These are phyloP conservation scores for Nasonovia ribisnigri DNA, from an alignment of 2,888 invertebrate genomes.

Conservation along the genomic window DNA sequence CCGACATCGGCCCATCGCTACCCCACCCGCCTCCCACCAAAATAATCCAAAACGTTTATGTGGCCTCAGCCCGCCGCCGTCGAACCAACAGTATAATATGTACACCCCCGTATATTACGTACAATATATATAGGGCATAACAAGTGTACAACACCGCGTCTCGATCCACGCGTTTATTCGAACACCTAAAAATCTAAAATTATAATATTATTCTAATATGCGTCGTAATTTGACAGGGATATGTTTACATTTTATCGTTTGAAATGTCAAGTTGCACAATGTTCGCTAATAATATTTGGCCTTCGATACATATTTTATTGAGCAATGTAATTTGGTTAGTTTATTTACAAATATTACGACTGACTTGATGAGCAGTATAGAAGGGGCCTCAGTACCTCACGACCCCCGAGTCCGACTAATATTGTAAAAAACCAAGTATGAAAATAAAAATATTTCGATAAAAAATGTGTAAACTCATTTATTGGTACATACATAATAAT, in stretches of 20 bases:
- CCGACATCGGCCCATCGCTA: neutral
- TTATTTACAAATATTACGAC: neutral
- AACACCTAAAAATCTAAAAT: neutral
- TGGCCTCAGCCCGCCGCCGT: neutral
- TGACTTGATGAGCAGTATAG: neutral
- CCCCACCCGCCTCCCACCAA: neutral
- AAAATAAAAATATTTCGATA: neutral
- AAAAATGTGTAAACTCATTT: neutral
- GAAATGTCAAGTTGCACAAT: neutral
- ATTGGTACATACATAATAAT: neutral
- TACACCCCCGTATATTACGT: neutral
- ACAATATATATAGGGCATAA: neutral
- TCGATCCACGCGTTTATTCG: neutral
- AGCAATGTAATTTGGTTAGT: neutral
- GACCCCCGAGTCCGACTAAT: too few species aligned
- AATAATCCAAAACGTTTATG: conserved; percentile 24
- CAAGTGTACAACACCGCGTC: neutral
- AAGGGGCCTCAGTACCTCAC: too few species aligned
- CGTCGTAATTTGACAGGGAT: neutral
- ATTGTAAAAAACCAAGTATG: neutral
- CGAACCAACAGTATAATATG: neutral
- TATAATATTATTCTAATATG: neutral
- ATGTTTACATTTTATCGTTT: conserved; percentile 12
- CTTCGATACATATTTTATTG: neutral
- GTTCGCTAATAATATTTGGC: neutral